Evolutionary conservation across 1,140 invertebrate genomes (phyloP).

Genomic region (Penaeus chinensis): DNA sequence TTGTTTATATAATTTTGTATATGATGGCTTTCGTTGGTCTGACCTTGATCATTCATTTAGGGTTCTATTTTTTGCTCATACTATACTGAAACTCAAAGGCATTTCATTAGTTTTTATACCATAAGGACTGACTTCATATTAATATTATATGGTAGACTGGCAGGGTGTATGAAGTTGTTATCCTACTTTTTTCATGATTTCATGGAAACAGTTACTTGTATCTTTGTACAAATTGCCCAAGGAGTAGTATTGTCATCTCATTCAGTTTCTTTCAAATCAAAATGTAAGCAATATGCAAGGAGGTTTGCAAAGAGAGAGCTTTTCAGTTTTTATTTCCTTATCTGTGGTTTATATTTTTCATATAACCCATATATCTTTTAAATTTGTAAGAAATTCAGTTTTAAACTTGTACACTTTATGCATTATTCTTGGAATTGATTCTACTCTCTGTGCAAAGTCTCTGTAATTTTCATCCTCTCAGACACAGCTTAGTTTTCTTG

Average conservation of each 20-base stretch:
- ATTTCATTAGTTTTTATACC: too few species aligned
- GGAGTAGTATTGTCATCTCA: constrained; percentile 23
- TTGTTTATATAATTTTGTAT: constrained; percentile 15
- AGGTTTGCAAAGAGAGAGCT: constrained; percentile 21
- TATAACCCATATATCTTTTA: not conserved
- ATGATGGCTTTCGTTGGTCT: constrained; percentile 23
- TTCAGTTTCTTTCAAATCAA: constrained; percentile 39
- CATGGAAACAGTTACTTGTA: constrained; percentile 28
- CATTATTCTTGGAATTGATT: too few species aligned
- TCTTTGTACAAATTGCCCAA: constrained; percentile 41
- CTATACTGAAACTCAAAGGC: not conserved
- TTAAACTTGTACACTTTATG: too few species aligned
- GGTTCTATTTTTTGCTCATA: constrained; percentile 8
- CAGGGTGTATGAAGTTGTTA: constrained; percentile 33
- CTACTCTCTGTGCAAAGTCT: too few species aligned
- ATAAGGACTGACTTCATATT: too few species aligned
- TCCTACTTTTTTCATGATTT: constrained; percentile 5
- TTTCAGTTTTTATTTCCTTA: constrained; percentile 6
- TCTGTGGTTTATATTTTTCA: not conserved
- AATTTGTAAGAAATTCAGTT: not conserved
- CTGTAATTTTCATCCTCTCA: too few species aligned
- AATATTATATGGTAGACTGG: constrained; percentile 14
- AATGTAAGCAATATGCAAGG: constrained; percentile 44
- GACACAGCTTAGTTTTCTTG: too few species aligned
- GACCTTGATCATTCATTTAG: constrained; percentile 27